These are phyloP conservation scores for Peromyscus nudipes DNA, from an alignment of 2,797 vertebrate genomes.

Conservation along the genomic window DNA sequence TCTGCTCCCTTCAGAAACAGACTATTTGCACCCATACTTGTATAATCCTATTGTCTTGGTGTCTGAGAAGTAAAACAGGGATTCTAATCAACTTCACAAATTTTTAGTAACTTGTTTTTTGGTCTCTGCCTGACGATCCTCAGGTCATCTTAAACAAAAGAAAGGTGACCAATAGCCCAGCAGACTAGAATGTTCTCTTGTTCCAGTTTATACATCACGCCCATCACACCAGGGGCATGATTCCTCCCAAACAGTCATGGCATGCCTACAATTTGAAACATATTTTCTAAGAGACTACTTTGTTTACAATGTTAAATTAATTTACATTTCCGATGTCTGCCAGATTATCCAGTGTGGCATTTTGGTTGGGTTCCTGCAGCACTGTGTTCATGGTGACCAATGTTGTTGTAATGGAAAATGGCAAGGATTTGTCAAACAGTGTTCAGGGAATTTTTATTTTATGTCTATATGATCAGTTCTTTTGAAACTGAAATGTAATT, in stretches of 20 bases:
- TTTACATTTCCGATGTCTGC: constrained; percentile 13
- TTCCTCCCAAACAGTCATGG: background rate
- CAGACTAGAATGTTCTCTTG: background rate
- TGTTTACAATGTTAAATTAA: constrained; percentile 45
- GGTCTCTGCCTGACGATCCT: background rate
- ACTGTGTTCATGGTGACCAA: background rate
- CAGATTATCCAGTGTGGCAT: background rate
- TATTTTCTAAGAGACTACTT: constrained; percentile 30
- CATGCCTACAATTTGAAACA: background rate
- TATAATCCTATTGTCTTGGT: background rate
- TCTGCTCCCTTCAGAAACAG: background rate
- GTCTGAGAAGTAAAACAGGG: background rate
- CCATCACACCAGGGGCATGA: background rate
- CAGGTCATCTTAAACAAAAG: constrained; percentile 19
- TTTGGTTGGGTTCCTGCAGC: background rate
- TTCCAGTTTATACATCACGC: background rate
- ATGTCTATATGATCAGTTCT: constrained; percentile 52
- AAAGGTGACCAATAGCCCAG: background rate
- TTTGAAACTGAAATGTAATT: constrained; percentile 73
- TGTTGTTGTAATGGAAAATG: constrained; percentile 51
- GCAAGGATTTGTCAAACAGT: constrained; percentile 43
- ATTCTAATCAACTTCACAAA: background rate
- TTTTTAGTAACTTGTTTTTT: background rate
- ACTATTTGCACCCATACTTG: background rate
- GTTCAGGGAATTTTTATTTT: constrained; percentile 62